Percentiles rank a stretch among this genome's conserved stretches.
Conservation (phyloP, 2,888 invertebrate genomes). For the Luffia ferchaultella region DNA sequence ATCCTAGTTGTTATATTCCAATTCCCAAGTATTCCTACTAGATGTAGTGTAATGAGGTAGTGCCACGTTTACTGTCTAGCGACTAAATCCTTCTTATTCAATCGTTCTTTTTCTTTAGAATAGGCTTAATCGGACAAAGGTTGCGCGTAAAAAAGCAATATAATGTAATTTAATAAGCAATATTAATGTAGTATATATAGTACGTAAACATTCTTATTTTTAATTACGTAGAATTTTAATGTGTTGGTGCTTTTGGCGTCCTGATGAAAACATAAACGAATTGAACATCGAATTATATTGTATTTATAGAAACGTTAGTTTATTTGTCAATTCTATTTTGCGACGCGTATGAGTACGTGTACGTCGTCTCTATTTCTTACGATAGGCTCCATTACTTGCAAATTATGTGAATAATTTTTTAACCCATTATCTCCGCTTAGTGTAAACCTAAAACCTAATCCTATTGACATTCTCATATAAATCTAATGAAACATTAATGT, state of each 20-base stretch:
- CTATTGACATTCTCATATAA: background rate
- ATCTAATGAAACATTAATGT: background rate
- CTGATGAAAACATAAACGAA: background rate
- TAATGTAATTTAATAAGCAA: background rate
- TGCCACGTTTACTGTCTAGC: background rate
- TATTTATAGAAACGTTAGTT: background rate
- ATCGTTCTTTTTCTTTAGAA: background rate
- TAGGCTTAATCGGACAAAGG: background rate
- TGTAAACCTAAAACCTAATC: background rate
- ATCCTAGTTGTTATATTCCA: background rate
- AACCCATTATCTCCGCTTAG: background rate
- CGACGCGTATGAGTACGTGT: background rate
- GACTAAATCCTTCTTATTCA: background rate
- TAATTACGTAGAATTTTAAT: background rate
- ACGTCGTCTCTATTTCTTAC: too few species aligned
- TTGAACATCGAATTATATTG: background rate
- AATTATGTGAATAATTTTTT: background rate
- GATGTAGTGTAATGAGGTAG: background rate
- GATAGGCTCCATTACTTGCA: background rate
- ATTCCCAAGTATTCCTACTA: background rate
- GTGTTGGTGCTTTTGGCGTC: background rate
- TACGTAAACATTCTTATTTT: background rate
- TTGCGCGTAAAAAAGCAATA: background rate
- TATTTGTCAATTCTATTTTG: background rate
- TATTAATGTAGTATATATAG: background rate